phyloP scores from a whole-genome alignment of 2,888 invertebrate species.

The Mongoloraphidia duomilia region DNA sequence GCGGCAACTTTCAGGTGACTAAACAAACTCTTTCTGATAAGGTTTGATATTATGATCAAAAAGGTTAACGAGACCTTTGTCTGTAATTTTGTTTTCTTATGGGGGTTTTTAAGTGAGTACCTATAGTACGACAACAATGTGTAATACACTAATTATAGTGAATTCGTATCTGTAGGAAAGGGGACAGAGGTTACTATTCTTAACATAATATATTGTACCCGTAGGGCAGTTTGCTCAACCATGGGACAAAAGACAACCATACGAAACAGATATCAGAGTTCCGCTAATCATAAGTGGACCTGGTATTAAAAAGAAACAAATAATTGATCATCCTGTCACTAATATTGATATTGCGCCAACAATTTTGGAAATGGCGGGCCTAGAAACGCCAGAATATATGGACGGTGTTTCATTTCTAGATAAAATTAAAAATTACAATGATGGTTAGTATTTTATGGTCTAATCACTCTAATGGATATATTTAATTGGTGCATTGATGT shows the following conservation, averaged over 20 bases:
- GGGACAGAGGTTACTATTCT: no score
- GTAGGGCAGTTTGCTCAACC: conserved; percentile 78
- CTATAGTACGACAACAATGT: no score
- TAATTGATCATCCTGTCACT: conserved; percentile 42
- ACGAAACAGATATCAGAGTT: conserved; percentile 77
- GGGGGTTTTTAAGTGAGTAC: no score
- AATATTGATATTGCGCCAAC: conserved; percentile 79
- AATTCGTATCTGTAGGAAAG: no score
- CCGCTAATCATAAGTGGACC: conserved; percentile 74
- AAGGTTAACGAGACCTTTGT: no score
- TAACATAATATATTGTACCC: no score
- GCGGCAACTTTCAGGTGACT: no score
- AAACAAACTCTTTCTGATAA: no score
- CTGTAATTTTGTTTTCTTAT: no score
- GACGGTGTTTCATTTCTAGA: conserved; percentile 44
- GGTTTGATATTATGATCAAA: no score
- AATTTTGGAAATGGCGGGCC: conserved; percentile 55
- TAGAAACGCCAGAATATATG: conserved; percentile 35
- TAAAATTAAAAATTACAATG: conserved; percentile 1
- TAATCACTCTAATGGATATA: not conserved
- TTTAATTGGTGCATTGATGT: not conserved
- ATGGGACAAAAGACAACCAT: conserved; percentile 79
- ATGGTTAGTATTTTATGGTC: conserved; percentile 6
- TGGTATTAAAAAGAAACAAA: conserved; percentile 33
- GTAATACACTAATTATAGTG: no score